These are phyloP conservation scores for Pangasius mekongensis DNA, from an alignment of 2,797 vertebrate genomes.

Conservation along the genomic window DNA sequence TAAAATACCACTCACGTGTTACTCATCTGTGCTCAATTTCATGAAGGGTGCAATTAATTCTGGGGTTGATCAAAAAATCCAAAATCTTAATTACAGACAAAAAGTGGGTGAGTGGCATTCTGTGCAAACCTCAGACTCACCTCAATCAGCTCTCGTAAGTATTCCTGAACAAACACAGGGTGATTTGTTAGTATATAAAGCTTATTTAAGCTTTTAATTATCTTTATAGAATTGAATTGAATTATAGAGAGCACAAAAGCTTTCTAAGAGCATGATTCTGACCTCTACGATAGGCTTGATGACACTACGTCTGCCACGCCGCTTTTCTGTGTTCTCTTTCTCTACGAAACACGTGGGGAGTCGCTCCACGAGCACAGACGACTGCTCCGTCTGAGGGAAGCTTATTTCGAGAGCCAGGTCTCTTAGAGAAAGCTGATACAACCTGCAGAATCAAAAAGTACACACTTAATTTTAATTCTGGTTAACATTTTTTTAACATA, in stretches of 20 bases:
- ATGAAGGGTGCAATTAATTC: not conserved
- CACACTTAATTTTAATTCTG: not conserved
- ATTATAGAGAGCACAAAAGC: not conserved
- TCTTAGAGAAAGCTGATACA: constrained; percentile 80
- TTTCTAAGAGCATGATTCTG: constrained; percentile 44
- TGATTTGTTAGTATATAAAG: not conserved
- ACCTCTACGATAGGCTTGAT: constrained; percentile 88
- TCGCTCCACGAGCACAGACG: constrained; percentile 80
- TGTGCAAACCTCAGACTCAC: constrained; percentile 68
- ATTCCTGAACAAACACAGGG: constrained; percentile 77
- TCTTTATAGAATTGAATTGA: too few relatives aligned
- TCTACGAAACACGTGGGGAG: constrained; percentile 92
- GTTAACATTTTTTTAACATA: not conserved
- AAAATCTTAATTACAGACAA: constrained; percentile 7
- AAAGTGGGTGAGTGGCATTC: not conserved
- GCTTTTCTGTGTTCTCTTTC: constrained; percentile 88
- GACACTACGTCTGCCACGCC: constrained; percentile 83
- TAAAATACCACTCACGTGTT: not conserved
- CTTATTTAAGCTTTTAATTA: constrained; percentile 7
- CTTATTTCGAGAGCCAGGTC: constrained; percentile 85
- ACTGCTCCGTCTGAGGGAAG: constrained; percentile 75
- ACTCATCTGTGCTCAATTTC: not conserved
- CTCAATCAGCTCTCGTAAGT: constrained; percentile 91
- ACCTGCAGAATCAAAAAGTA: constrained; percentile 71
- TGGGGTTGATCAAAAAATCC: too few relatives aligned